Percentiles rank a stretch among this genome's conserved stretches.
Evolutionary conservation across 2,888 invertebrate species (phyloP).

Genomic region (Ariolimax columbianus): DNA sequence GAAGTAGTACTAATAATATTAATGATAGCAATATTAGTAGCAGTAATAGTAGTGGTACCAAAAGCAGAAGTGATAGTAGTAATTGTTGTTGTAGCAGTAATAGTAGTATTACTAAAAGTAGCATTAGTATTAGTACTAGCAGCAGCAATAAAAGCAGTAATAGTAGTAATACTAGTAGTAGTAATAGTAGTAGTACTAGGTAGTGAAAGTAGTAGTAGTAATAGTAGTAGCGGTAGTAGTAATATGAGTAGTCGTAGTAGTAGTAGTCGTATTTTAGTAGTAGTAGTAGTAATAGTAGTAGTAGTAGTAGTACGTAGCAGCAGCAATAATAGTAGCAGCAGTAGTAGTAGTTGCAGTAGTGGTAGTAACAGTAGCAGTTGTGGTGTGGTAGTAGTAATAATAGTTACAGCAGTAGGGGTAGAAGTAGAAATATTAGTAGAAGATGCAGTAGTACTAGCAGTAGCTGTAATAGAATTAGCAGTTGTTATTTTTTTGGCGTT

Average conservation of each 20-base stretch:
- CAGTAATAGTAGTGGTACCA: neutral
- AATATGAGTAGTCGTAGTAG: neutral
- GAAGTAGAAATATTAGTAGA: neutral
- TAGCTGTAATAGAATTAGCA: neutral
- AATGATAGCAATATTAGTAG: neutral
- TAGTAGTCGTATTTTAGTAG: neutral
- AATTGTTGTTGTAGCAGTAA: neutral
- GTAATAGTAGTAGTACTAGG: neutral
- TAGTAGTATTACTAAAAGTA: neutral
- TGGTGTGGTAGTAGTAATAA: neutral
- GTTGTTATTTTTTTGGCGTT: too few relatives aligned
- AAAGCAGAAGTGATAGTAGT: neutral
- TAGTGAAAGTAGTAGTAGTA: neutral
- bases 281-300: neutral
- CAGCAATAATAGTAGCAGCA: neutral
- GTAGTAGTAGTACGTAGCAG: neutral
- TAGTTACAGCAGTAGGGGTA: neutral
- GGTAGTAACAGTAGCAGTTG: neutral
- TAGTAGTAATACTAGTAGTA: neutral
- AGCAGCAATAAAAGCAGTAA: neutral
- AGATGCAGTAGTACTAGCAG: neutral
- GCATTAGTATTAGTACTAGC: neutral
- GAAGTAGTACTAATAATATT: neutral
- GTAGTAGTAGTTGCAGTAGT: neutral
- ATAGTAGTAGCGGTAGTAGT: neutral